These are phyloP conservation scores for Octopus bimaculoides DNA, from an alignment of 1,140 invertebrate species.

Conservation along the genomic window DNA sequence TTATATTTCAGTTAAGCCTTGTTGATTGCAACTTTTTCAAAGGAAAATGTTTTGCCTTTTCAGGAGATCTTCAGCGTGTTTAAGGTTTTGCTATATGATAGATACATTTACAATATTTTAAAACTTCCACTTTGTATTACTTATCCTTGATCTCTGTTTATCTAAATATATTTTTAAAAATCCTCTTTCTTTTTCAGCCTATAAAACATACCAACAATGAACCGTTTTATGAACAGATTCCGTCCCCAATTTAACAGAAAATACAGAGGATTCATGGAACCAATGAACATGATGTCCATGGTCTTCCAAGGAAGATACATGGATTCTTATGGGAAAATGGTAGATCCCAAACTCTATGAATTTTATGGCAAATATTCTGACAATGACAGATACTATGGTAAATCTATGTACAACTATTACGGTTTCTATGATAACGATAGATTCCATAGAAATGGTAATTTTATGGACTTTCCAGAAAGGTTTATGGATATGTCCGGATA, in stretches of 20 bases:
- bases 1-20: too few species aligned
- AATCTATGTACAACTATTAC: not conserved
- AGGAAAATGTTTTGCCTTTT: too few species aligned
- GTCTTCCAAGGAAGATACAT: slow-evolving; percentile 5
- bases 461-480: not conserved
- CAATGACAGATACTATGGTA: slow-evolving; percentile 7
- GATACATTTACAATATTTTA: too few species aligned
- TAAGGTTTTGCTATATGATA: too few species aligned
- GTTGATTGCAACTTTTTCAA: too few species aligned
- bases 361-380: not conserved
- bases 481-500: slow-evolving; percentile 4
- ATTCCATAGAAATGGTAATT: not conserved
- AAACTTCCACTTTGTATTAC: too few species aligned
- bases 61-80: too few species aligned
- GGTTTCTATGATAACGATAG: not conserved
- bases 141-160: too few species aligned
- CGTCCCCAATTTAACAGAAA: not conserved
- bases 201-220: not conserved
- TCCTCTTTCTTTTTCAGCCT: not conserved
- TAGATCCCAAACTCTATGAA: not conserved
- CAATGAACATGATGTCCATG: not conserved
- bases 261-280: slow-evolving; percentile 1
- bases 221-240: slow-evolving; percentile 5
- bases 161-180: not conserved
- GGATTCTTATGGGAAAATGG: not conserved